Base-by-base conservation (phyloP, 2,888 invertebrate genomes). In the Kuschelorhynchus macadamiae region DNA sequence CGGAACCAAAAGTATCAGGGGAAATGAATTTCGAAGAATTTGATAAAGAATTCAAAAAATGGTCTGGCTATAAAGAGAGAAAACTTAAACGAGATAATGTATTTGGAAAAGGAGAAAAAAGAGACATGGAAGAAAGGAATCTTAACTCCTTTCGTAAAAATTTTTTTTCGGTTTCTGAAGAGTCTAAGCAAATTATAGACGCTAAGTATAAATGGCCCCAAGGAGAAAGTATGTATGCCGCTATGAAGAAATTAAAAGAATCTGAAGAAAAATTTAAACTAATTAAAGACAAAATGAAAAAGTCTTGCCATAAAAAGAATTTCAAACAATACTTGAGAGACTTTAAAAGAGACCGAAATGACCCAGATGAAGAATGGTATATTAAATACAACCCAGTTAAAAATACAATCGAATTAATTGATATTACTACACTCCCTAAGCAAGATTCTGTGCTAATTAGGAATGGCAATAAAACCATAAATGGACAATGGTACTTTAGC, bases 341-440 rank as follows among this genome's bases (percentile, higher is more conserved):
- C 20, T 20, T 42, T 30, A 53, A 61, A 52, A 25, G 16, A 18
- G 14, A 36, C 16, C 25, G n/a, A 32, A 20, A 42, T 16, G 25
- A 60, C 17, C 32, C 32, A 5, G 32, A 64, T 47, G 65, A 56
- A 42, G 70, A 70, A 52, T 65, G 65, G 61, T 70, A 62, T 21
- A 57, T 70, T 12, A 66, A 70, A 47, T 70, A 62, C 18, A 70
- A 70, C 32, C 69, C n/a, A n/a, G n/a, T n/a, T n/a, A n/a, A n/a
- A n/a, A n/a, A n/a, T n/a, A n/a, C n/a, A n/a, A n/a, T n/a, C n/a
- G n/a, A n/a, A n/a, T n/a, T n/a, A n/a, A n/a, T n/a, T n/a, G n/a
- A n/a, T n/a, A n/a, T n/a, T n/a, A n/a, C n/a, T n/a, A n/a, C n/a
- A n/a, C n/a, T n/a, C n/a, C n/a, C n/a, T n/a, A n/a, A n/a, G n/a